Conservation (phyloP, 2,113 vertebrate species). For the Herpetotheres cachinnans region DNA sequence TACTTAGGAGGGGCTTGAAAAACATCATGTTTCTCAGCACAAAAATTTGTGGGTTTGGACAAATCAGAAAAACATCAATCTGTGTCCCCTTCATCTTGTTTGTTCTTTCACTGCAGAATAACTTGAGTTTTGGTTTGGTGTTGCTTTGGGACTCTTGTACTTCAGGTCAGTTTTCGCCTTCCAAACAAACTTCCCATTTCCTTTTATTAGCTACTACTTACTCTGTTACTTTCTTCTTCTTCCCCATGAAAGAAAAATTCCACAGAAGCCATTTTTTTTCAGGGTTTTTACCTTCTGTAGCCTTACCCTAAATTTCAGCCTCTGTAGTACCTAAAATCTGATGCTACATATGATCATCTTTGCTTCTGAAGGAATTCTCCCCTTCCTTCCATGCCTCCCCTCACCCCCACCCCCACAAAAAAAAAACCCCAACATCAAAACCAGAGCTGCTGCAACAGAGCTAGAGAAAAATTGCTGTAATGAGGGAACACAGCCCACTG, state of each 20-base stretch:
- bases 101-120: neutral
- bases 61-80: neutral
- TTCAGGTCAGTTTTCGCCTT: neutral
- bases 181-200: neutral
- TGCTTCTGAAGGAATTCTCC: neutral
- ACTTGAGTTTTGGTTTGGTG: neutral
- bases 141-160: neutral
- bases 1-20: neutral
- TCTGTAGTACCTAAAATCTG: neutral
- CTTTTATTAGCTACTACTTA: neutral
- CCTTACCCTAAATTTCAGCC: neutral
- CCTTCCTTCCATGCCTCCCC: neutral
- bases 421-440: neutral
- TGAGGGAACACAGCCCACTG: neutral
- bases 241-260: neutral
- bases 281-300: neutral
- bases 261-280: neutral
- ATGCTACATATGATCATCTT: neutral
- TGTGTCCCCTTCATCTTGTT: neutral
- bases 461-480: neutral
- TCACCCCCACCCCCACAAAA: neutral
- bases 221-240: neutral
- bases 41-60: neutral
- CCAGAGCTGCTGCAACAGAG: neutral
- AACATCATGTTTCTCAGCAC: neutral